phyloP scores from a whole-genome alignment of 2,113 vertebrate species.

The Mus pahari region DNA sequence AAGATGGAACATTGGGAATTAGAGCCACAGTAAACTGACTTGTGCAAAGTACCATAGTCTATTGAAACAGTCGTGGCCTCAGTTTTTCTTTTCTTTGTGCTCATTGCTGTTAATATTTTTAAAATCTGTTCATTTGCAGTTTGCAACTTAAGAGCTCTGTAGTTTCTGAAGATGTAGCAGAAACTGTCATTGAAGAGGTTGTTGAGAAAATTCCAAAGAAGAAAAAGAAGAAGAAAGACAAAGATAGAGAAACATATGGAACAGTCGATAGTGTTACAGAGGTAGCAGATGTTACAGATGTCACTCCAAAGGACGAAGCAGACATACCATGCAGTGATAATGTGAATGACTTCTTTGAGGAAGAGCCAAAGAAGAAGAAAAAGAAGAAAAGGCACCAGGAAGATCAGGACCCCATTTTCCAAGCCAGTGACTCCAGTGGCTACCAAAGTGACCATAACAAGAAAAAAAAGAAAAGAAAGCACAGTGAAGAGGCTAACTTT shows the following conservation, averaged over 20 bases:
- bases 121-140: slow-evolving; percentile 75
- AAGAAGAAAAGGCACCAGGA: slow-evolving; percentile 85
- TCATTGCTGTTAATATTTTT: slow-evolving; percentile 46
- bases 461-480: slow-evolving; percentile 90
- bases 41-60: background rate
- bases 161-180: slow-evolving; percentile 62
- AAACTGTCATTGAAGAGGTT: slow-evolving; percentile 20
- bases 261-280: slow-evolving; percentile 43
- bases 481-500: slow-evolving; percentile 61
- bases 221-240: slow-evolving; percentile 86
- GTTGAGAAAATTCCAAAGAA: slow-evolving; percentile 71
- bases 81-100: background rate
- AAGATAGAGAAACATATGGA: slow-evolving; percentile 51
- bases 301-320: background rate
- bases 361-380: slow-evolving; percentile 81
- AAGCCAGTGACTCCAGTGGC: slow-evolving; percentile 90
- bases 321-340: slow-evolving; percentile 20
- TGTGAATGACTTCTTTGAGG: slow-evolving; percentile 67
- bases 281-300: background rate
- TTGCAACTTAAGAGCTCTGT: slow-evolving; percentile 76
- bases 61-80: background rate
- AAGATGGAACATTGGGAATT: background rate
- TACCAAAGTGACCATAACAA: slow-evolving; percentile 90
- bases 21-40: background rate
- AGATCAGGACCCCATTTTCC: slow-evolving; percentile 80